phyloP scores from a whole-genome alignment of 2,797 vertebrate species.

The Anableps anableps region DNA sequence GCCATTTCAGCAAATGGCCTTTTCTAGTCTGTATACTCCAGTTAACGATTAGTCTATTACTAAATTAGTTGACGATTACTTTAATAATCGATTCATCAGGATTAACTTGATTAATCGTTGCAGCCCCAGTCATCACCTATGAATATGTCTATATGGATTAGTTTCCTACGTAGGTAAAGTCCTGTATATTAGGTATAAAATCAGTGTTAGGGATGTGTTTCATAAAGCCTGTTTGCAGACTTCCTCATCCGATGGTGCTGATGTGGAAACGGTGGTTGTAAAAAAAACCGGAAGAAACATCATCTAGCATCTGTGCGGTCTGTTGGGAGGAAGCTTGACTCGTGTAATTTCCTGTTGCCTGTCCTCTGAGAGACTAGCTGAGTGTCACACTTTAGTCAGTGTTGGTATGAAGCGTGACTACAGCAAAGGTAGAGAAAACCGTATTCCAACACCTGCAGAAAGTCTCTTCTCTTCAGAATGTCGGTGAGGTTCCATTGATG shows the following conservation, averaged over 20 bases:
- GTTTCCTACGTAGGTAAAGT: not conserved
- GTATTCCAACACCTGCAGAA: rapidly evolving
- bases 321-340: constrained; percentile 42
- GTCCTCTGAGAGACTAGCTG: constrained; percentile 23
- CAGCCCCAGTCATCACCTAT: too few species aligned
- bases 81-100: too few species aligned
- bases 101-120: too few species aligned
- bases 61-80: too few species aligned
- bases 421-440: not conserved
- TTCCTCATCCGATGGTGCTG: constrained; percentile 1
- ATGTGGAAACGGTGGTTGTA: not conserved
- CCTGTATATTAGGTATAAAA: not conserved
- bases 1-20: too few species aligned
- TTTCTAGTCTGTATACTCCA: too few species aligned
- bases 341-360: constrained; percentile 64
- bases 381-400: constrained; percentile 19
- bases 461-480: not conserved
- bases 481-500: constrained; percentile 32
- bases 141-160: too few species aligned
- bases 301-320: not conserved
- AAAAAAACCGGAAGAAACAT: constrained; percentile 11
- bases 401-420: not conserved
- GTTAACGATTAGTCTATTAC: too few species aligned
- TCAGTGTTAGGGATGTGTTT: not conserved
- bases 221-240: not conserved